Percentiles rank a stretch among this genome's conserved stretches.
phyloP scores from a whole-genome alignment of 35 echinoderm and acorn worm species.

The Apostichopus parvimensis region DNA sequence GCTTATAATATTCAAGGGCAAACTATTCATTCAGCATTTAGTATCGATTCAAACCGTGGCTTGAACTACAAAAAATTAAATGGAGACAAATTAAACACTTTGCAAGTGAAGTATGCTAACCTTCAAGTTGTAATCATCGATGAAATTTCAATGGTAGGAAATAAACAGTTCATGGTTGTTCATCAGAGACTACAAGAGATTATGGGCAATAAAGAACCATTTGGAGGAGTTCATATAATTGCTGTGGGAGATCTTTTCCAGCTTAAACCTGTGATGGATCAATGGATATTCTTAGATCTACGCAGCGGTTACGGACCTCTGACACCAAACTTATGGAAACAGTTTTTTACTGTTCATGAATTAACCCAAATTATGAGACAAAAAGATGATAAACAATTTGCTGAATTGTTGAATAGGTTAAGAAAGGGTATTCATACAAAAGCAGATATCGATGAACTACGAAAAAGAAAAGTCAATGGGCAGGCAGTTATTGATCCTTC shows the following conservation, averaged over 20 bases:
- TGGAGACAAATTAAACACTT: slow-evolving; percentile 22
- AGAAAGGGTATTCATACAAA: background rate
- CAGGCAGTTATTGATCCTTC: background rate
- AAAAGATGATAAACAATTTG: slow-evolving; percentile 74
- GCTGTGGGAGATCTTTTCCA: slow-evolving; percentile 51
- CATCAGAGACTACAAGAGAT: slow-evolving; percentile 21
- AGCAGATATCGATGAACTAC: background rate
- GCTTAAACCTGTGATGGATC: slow-evolving; percentile 37
- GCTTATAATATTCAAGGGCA: slow-evolving; percentile 37
- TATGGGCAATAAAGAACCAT: slow-evolving; percentile 2
- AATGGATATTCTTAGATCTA: slow-evolving; percentile 18
- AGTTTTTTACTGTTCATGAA: slow-evolving; percentile 54
- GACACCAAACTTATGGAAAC: slow-evolving; percentile 44
- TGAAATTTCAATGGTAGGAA: slow-evolving; percentile 54
- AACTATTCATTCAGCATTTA: slow-evolving; percentile 41
- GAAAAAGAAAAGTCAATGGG: background rate
- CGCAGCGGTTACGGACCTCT: background rate
- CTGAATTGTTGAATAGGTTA: slow-evolving; percentile 68
- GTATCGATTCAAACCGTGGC: background rate
- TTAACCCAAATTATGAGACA: slow-evolving; percentile 82
- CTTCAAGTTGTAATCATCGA: slow-evolving; percentile 45
- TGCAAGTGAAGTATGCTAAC: background rate
- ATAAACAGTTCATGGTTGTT: background rate
- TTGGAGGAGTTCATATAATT: slow-evolving; percentile 46
- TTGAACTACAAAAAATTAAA: background rate